A percentile compares a stretch with the other conserved stretches of the same genome.
Evolutionary conservation across 92 coral and sea anemone species (phyloP).

Genomic region (Zoanthus solanderi): DNA sequence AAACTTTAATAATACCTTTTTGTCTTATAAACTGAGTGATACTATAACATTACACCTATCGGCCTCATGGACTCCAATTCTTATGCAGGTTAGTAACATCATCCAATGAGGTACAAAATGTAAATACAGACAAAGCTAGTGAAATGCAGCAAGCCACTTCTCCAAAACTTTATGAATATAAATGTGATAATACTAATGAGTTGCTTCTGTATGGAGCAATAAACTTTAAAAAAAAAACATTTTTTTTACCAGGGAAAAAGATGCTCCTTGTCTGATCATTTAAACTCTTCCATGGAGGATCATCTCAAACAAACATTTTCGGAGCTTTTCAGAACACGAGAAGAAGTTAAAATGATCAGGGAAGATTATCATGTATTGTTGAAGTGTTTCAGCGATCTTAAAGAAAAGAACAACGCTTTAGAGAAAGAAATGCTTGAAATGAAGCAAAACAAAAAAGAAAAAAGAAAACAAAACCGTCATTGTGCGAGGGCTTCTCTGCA

Average conservation of each 20-base stretch:
- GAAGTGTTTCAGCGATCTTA: neutral
- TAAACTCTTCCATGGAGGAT: neutral
- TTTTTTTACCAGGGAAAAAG: neutral
- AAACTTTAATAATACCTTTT: no score
- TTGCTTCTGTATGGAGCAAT: neutral
- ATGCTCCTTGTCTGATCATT: conserved; percentile 5
- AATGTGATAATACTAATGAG: neutral
- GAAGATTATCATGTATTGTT: neutral
- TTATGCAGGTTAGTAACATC: no score
- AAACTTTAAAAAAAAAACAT: neutral
- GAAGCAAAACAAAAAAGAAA: conserved; percentile 5
- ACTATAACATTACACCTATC: no score
- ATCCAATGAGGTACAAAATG: no score
- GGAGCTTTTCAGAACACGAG: conserved; percentile 12
- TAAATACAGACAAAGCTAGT: no score
- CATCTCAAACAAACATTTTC: conserved; percentile 7
- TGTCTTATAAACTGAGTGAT: no score
- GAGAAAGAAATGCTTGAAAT: conserved; percentile 14
- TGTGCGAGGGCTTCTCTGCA: neutral
- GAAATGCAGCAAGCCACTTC: no score
- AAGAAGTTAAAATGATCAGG: neutral
- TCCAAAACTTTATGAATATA: neutral
- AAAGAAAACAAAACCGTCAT: neutral
- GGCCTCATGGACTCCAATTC: no score
- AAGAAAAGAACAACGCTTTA: conserved; percentile 14